Conservation (phyloP, 2,113 vertebrate species). For the Bubo bubo region DNA sequence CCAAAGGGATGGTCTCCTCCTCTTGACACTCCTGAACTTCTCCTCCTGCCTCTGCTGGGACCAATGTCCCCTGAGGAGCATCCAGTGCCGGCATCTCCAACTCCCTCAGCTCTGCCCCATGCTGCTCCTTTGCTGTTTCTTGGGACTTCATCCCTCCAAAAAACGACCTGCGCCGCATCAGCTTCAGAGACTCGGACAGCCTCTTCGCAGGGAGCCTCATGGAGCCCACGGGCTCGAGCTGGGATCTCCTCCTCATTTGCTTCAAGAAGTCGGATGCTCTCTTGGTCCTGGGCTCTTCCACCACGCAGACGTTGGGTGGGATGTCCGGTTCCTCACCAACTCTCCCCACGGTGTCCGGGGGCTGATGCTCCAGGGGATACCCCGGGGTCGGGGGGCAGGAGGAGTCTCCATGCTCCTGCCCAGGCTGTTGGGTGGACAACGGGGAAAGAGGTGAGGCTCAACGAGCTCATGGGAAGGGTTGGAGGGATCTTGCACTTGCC, state of each 20-base stretch:
- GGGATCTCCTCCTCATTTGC: background rate
- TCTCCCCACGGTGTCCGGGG: rapidly evolving
- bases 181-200: background rate
- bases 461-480: rapidly evolving
- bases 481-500: background rate
- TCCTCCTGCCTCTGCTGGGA: background rate
- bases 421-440: background rate
- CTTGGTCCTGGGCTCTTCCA: background rate
- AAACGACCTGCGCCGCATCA: background rate
- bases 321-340: rapidly evolving
- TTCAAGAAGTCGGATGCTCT: background rate
- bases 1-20: background rate
- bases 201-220: background rate
- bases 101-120: rapidly evolving
- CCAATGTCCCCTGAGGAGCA: background rate
- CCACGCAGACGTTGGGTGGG: rapidly evolving
- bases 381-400: background rate
- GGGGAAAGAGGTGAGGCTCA: background rate
- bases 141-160: background rate
- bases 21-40: background rate
- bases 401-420: background rate
- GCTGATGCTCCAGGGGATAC: background rate
- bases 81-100: rapidly evolving
- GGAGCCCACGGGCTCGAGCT: rapidly evolving
- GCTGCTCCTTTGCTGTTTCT: background rate